These are phyloP conservation scores for Dasysyrphus albostriatus DNA, from an alignment of 2,888 invertebrate species.

Conservation along the genomic window DNA sequence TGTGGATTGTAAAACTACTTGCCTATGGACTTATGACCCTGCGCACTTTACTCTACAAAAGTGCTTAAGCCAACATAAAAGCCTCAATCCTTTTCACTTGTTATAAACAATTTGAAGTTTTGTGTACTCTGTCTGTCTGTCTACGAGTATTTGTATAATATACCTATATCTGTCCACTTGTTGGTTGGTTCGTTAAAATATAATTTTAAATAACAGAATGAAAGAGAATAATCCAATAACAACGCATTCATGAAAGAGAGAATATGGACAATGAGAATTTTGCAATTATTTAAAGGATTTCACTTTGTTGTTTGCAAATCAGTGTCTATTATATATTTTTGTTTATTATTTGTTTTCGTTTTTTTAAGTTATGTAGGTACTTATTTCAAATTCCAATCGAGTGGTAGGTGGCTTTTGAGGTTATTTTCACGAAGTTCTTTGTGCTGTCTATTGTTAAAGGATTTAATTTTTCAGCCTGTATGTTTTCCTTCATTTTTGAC, in stretches of 20 bases:
- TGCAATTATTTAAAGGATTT: constrained; percentile 68
- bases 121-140: background rate
- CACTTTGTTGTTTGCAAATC: constrained; percentile 43
- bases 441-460: constrained; percentile 42
- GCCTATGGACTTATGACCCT: background rate
- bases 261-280: constrained; percentile 51
- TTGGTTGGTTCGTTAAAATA: constrained; percentile 56
- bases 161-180: constrained; percentile 41
- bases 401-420: background rate
- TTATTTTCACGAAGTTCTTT: background rate
- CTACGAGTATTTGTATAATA: background rate
- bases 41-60: background rate
- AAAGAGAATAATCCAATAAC: constrained; percentile 41
- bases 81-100: constrained; percentile 38
- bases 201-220: constrained; percentile 50
- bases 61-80: constrained; percentile 3
- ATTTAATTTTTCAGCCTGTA: constrained; percentile 48
- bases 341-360: background rate
- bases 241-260: constrained; percentile 8
- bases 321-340: constrained; percentile 30
- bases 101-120: constrained; percentile 34
- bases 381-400: constrained; percentile 11
- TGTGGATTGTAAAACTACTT: background rate
- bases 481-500: constrained; percentile 29
- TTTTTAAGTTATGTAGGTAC: constrained; percentile 14